Conservation (phyloP, 2,888 invertebrate genomes). For the Hanleya hanleyi region DNA sequence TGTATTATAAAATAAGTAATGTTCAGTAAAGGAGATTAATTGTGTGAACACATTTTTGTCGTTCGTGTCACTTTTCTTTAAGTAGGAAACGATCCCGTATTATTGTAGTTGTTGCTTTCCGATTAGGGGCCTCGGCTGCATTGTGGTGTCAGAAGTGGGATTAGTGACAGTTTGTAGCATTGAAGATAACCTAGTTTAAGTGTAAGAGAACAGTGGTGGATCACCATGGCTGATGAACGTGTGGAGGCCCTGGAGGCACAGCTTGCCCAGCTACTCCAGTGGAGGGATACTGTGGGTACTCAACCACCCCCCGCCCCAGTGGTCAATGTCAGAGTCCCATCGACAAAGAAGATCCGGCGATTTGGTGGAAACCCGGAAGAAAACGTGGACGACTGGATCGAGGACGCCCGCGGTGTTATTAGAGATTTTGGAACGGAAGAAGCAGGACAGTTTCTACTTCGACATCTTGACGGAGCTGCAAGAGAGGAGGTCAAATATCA, state of each 20-base stretch:
- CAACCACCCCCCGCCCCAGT: background rate
- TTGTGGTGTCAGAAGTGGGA: too few species aligned
- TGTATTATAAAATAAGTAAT: too few species aligned
- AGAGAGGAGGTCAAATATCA: background rate
- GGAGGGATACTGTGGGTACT: too few species aligned
- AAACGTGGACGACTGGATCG: background rate
- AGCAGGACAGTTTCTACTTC: background rate
- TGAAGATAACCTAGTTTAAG: too few species aligned
- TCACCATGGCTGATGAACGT: slow-evolving; percentile 1
- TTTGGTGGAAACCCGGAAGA: background rate
- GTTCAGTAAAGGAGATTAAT: too few species aligned
- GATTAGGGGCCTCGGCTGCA: too few species aligned
- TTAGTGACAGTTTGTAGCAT: too few species aligned
- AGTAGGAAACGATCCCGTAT: too few species aligned
- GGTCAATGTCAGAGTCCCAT: background rate
- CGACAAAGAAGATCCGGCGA: background rate
- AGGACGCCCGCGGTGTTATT: background rate
- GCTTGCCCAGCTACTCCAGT: background rate
- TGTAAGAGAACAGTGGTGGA: slow-evolving; percentile 10
- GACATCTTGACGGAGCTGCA: background rate
- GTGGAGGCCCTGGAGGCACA: background rate
- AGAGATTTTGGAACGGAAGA: background rate
- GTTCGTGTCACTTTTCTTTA: too few species aligned
- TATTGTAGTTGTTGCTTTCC: too few species aligned
- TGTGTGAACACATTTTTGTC: too few species aligned